These are phyloP conservation scores for Machaerirhynchus nigripectus DNA, from an alignment of 2,113 vertebrate species.

Conservation along the genomic window DNA sequence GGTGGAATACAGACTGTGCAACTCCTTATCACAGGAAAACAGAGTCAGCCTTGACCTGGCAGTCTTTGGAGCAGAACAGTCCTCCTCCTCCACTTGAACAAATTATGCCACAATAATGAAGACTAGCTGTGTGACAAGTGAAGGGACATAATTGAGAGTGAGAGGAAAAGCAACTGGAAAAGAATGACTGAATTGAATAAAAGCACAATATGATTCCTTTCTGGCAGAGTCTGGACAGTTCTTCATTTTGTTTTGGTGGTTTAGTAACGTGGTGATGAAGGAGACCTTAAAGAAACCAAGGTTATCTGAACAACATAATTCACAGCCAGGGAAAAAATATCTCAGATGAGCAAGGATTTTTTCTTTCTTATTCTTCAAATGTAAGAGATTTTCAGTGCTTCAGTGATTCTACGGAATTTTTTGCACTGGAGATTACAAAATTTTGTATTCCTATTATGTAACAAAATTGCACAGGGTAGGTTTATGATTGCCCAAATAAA, in stretches of 20 bases:
- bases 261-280: background rate
- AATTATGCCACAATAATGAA: background rate
- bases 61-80: slow-evolving; percentile 7
- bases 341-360: background rate
- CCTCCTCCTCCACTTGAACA: background rate
- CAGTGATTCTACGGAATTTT: background rate
- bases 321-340: background rate
- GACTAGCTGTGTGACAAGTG: background rate
- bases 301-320: background rate
- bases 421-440: background rate
- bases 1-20: background rate
- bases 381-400: background rate
- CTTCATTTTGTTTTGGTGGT: background rate
- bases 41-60: background rate
- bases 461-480: background rate
- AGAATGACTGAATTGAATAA: background rate
- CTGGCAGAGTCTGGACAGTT: background rate
- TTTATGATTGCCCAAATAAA: background rate
- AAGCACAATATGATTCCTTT: background rate
- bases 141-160: background rate
- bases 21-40: slow-evolving; percentile 35
- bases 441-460: background rate
- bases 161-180: background rate
- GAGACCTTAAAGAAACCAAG: background rate
- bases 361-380: background rate